A percentile compares a stretch with the other conserved stretches of the same genome.
Evolutionary conservation across 2,888 invertebrate species (phyloP).

Genomic region (Meteorus cinctellus): DNA sequence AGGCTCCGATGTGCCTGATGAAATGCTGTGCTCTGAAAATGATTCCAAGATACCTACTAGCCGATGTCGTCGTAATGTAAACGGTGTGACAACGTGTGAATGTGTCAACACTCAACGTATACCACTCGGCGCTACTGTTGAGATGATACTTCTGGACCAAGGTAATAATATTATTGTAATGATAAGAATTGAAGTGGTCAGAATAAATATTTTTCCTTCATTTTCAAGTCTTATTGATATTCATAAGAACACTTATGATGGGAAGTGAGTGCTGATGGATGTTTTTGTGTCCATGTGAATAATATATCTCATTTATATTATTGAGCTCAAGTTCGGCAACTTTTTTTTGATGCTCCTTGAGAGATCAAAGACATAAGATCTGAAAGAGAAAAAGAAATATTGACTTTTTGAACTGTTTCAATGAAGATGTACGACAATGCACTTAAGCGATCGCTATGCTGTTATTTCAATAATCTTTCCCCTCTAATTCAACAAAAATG

Average conservation of each 20-base stretch:
- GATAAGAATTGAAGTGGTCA: neutral
- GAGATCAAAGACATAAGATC: too few relatives aligned
- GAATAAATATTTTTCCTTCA: neutral
- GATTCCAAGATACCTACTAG: slow-evolving; percentile 44
- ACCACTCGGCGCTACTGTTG: slow-evolving; percentile 81
- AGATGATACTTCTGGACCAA: slow-evolving; percentile 84
- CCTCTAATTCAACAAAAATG: neutral
- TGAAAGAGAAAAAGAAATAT: too few relatives aligned
- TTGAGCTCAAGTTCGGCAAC: too few relatives aligned
- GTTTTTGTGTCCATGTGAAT: too few relatives aligned
- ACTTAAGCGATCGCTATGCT: neutral
- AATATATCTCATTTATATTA: too few relatives aligned
- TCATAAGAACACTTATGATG: too few relatives aligned
- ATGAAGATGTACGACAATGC: neutral
- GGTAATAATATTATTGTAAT: slow-evolving; percentile 72
- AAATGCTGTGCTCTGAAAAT: slow-evolving; percentile 75
- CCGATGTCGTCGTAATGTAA: slow-evolving; percentile 56
- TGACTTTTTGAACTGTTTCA: too few relatives aligned
- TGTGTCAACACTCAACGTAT: slow-evolving; percentile 84
- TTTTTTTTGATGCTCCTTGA: too few relatives aligned
- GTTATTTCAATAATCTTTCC: neutral
- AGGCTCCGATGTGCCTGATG: slow-evolving; percentile 76
- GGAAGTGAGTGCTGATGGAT: too few relatives aligned
- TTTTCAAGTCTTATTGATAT: too few relatives aligned
- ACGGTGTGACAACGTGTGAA: slow-evolving; percentile 76